These are phyloP conservation scores for Melanaphis sacchari DNA, from an alignment of 1,140 invertebrate genomes.

Conservation along the genomic window DNA sequence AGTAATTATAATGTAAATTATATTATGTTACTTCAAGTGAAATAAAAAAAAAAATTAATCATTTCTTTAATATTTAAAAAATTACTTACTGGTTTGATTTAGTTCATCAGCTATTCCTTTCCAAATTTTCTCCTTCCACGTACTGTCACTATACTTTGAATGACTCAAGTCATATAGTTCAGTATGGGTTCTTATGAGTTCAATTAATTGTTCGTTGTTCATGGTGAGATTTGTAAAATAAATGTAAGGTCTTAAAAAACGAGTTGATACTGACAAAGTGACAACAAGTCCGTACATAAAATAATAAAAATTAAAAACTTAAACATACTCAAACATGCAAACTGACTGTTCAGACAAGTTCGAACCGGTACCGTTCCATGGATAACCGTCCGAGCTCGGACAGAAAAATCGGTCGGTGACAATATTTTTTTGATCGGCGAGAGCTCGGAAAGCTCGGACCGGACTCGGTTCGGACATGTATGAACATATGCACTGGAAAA, in stretches of 20 bases:
- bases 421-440: neutral
- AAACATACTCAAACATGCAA: neutral
- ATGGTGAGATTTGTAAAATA: neutral
- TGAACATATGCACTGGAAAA: neutral
- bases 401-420: neutral
- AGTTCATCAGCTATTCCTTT: neutral
- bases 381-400: neutral
- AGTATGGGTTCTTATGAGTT: neutral
- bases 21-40: neutral
- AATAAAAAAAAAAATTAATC: too few relatives aligned
- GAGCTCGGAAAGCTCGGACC: neutral
- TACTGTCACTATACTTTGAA: slow-evolving; percentile 23
- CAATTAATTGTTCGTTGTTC: slow-evolving; percentile 17
- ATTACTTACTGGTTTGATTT: too few relatives aligned
- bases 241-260: neutral
- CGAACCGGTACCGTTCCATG: neutral
- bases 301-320: neutral
- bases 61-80: too few relatives aligned
- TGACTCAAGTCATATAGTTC: slow-evolving; percentile 6
- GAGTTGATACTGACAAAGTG: neutral
- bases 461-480: neutral
- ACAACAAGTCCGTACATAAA: neutral
- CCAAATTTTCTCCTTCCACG: neutral
- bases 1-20: neutral
- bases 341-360: neutral